These are phyloP conservation scores for Sciurus carolinensis DNA, from an alignment of 2,797 vertebrate genomes.

Conservation along the genomic window DNA sequence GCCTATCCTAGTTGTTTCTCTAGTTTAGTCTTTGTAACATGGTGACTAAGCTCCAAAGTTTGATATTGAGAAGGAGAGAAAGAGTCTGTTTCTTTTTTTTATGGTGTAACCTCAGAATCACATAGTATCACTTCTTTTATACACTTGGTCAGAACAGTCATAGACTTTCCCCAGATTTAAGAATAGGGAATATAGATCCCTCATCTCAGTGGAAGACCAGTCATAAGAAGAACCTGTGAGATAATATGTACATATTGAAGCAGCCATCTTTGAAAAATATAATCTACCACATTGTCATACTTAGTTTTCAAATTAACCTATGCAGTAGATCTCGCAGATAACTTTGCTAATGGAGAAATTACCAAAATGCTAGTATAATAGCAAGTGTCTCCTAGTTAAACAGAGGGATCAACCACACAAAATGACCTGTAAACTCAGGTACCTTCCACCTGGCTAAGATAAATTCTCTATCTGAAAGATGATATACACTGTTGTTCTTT, in stretches of 20 bases:
- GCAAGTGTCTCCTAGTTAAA: background rate
- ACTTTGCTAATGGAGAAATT: conserved; percentile 21
- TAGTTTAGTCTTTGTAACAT: background rate
- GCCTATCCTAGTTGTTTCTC: background rate
- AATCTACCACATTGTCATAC: background rate
- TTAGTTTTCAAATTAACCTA: conserved; percentile 7
- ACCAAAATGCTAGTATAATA: background rate
- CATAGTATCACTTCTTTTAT: background rate
- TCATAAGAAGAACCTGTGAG: background rate
- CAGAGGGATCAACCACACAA: background rate
- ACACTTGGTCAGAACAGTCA: background rate
- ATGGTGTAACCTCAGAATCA: background rate
- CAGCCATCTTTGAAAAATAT: conserved; percentile 13
- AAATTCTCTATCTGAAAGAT: conserved; percentile 44
- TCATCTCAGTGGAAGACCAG: background rate
- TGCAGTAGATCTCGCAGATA: conserved; percentile 20
- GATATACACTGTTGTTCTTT: background rate
- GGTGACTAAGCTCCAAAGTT: background rate
- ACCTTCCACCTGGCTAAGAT: background rate
- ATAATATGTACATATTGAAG: background rate
- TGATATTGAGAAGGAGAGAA: background rate
- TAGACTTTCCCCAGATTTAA: background rate
- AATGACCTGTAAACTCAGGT: background rate
- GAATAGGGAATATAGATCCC: background rate
- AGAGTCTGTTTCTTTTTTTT: conserved; percentile 26